Conservation (phyloP, 2,797 vertebrate genomes). For the Lacerta agilis region DNA sequence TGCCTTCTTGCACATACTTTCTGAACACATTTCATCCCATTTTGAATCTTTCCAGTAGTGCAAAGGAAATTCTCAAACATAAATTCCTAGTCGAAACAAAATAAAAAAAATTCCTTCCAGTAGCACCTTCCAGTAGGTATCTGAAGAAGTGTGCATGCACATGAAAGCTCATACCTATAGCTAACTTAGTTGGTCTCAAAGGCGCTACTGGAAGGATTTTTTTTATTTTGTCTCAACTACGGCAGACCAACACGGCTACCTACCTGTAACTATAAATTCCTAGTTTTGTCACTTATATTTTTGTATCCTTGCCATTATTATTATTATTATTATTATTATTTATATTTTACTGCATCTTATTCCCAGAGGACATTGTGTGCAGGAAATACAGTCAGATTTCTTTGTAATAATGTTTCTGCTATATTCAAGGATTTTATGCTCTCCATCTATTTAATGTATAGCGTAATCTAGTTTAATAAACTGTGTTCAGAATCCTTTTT, state of each 20-base stretch:
- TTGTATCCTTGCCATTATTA: neutral
- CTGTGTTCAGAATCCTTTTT: conserved; percentile 39
- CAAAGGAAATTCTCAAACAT: neutral
- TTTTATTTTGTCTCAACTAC: too few relatives aligned
- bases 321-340: neutral
- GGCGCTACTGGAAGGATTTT: too few relatives aligned
- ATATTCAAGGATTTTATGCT: conserved; percentile 55
- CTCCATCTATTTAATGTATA: conserved; percentile 28
- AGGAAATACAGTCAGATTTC: conserved; percentile 22
- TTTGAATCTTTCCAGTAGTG: neutral
- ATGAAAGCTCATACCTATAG: too few relatives aligned
- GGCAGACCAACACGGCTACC: too few relatives aligned
- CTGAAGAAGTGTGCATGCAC: too few relatives aligned
- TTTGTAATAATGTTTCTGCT: conserved; percentile 35
- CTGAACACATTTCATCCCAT: neutral
- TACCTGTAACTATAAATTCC: neutral
- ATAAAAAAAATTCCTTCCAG: too few relatives aligned
- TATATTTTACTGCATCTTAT: neutral
- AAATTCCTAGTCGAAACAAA: neutral
- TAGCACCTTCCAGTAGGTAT: too few relatives aligned
- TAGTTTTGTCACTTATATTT: neutral
- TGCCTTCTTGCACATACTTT: neutral
- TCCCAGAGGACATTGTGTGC: conserved; percentile 25
- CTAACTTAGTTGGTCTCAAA: too few relatives aligned
- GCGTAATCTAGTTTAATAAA: neutral